Evolutionary conservation across 1,140 invertebrate species (phyloP).

Genomic region (Ditylenchus dipsaci): DNA sequence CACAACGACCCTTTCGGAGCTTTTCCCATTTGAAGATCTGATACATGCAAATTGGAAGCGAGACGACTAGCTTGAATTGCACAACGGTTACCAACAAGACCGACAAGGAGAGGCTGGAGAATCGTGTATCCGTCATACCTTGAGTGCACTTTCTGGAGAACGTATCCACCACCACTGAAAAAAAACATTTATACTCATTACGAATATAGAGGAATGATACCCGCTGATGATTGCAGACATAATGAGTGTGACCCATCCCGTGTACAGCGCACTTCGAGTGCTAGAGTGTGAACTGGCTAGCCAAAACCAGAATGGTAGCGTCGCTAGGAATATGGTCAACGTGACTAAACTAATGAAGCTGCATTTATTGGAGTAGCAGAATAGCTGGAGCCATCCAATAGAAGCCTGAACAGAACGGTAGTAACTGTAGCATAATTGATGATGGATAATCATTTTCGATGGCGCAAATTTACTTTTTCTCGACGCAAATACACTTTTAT

Average conservation of each 20-base stretch:
- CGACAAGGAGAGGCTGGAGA: conserved; percentile 79
- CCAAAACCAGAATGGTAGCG: conserved; percentile 28
- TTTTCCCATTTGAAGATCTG: conserved; percentile 70
- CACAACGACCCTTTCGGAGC: conserved; percentile 65
- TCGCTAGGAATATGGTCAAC: conserved; percentile 16
- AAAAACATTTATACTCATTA: not conserved
- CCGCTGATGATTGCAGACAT: conserved; percentile 47
- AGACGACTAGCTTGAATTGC: conserved; percentile 63
- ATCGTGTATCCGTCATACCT: conserved; percentile 75
- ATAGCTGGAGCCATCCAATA: conserved; percentile 13
- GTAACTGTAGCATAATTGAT: too few relatives aligned
- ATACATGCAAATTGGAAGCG: conserved; percentile 65
- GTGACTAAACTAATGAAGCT: conserved; percentile 8
- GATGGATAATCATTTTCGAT: too few relatives aligned
- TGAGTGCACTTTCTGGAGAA: conserved; percentile 72
- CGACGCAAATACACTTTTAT: too few relatives aligned
- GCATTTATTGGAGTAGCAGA: conserved; percentile 1
- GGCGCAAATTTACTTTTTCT: too few relatives aligned
- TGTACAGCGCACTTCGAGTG: conserved; percentile 33
- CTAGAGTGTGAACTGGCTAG: conserved; percentile 22
- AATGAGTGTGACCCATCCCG: conserved; percentile 42
- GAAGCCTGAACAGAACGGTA: conserved; percentile 14
- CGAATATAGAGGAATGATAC: not conserved
- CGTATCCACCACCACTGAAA: conserved; percentile 49
- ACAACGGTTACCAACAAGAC: conserved; percentile 20